Percentiles rank a stretch among this genome's conserved stretches.
These are phyloP conservation scores for Solenodon paradoxus DNA, from an alignment of 2,113 vertebrate species.

Conservation along the genomic window DNA sequence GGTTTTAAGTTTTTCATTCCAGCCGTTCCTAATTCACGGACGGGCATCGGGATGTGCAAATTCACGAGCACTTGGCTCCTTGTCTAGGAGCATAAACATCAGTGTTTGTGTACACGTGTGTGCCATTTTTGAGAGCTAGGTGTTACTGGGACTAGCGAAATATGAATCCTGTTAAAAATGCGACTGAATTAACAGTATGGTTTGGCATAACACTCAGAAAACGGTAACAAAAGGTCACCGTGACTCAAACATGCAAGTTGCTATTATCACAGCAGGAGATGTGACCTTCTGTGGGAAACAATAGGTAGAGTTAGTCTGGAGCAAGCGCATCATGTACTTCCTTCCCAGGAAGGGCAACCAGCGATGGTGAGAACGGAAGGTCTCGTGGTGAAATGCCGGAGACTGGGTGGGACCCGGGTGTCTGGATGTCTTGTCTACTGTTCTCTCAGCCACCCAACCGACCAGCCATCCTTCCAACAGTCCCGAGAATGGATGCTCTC, in stretches of 20 bases:
- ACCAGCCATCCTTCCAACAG: background rate
- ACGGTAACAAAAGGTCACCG: no score
- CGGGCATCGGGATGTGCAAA: background rate
- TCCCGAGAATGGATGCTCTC: background rate
- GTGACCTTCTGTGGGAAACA: background rate
- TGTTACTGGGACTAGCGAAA: background rate
- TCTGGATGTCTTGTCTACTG: no score
- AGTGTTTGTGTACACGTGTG: background rate
- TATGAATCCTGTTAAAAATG: background rate
- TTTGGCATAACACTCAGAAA: background rate
- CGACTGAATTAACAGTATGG: background rate
- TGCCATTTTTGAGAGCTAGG: background rate
- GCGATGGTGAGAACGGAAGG: background rate
- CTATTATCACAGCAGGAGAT: background rate
- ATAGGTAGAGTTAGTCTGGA: background rate
- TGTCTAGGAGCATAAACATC: background rate
- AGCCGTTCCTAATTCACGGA: background rate
- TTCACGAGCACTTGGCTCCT: background rate
- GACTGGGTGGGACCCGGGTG: background rate
- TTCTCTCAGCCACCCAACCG: background rate
- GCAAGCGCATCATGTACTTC: background rate
- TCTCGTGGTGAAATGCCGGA: background rate
- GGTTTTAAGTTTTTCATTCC: background rate
- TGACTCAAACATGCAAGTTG: no score
- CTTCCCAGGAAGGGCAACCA: background rate